Conservation (phyloP, 2,888 invertebrate species). For the Stenurella melanura region DNA sequence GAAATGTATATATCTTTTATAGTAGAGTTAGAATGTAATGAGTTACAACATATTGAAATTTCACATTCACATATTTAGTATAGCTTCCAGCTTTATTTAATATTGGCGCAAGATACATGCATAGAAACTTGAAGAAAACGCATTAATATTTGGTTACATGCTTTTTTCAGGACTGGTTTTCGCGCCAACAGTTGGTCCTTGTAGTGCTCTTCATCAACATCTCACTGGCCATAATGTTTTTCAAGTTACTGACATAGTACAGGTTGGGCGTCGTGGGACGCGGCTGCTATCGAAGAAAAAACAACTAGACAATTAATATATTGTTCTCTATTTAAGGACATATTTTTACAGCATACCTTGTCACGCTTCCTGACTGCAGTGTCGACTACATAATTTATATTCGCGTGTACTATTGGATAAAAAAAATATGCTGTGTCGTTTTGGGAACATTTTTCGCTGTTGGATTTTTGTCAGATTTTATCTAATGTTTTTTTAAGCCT, state of each 20-base stretch:
- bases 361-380: slow-evolving; percentile 22
- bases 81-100: slow-evolving; percentile 21
- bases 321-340: slow-evolving; percentile 56
- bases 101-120: neutral
- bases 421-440: slow-evolving; percentile 62
- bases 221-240: slow-evolving; percentile 95
- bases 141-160: neutral
- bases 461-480: slow-evolving; percentile 72
- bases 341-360: slow-evolving; percentile 59
- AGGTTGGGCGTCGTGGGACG: slow-evolving; percentile 72
- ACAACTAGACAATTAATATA: slow-evolving; percentile 49
- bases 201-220: slow-evolving; percentile 95
- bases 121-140: neutral
- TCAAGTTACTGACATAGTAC: slow-evolving; percentile 96
- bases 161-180: slow-evolving; percentile 92
- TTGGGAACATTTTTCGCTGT: slow-evolving; percentile 70
- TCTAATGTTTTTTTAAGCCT: slow-evolving; percentile 64
- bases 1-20: neutral
- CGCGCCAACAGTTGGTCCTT: slow-evolving; percentile 95
- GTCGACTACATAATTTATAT: slow-evolving; percentile 58
- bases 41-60: neutral
- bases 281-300: slow-evolving; percentile 44
- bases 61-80: slow-evolving; percentile 3
- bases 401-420: slow-evolving; percentile 61
- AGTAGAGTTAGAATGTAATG: neutral